A percentile compares a stretch with the other conserved stretches of the same genome.
Conservation (phyloP, 2,888 invertebrate species). For the Caenorhabditis sulstoni region DNA sequence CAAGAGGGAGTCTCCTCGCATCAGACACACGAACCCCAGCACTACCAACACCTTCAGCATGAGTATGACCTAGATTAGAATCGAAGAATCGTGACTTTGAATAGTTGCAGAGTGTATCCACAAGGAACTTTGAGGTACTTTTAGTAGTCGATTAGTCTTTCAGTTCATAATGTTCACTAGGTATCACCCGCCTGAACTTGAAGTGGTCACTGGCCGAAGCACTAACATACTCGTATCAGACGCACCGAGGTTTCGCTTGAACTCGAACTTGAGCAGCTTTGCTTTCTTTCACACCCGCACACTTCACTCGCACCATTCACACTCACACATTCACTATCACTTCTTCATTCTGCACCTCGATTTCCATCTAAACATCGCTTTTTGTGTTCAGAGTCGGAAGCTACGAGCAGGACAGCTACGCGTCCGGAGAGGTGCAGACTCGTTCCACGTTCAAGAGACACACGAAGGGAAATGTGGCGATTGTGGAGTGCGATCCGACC, state of each 20-base stretch:
- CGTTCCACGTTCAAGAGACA: slow-evolving; percentile 58
- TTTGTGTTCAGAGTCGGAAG: slow-evolving; percentile 44
- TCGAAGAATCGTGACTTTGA: neutral
- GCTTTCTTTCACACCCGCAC: slow-evolving; percentile 32
- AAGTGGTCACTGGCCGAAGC: slow-evolving; percentile 3
- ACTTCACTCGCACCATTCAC: slow-evolving; percentile 12
- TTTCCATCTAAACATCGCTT: neutral
- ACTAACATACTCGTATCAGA: neutral
- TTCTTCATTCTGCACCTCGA: neutral
- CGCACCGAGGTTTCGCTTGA: neutral
- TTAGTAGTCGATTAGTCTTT: slow-evolving; percentile 2
- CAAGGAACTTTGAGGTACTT: slow-evolving; percentile 47
- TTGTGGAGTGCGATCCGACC: slow-evolving; percentile 82
- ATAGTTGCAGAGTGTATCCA: slow-evolving; percentile 41
- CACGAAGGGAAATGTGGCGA: slow-evolving; percentile 81
- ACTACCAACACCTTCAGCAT: too few species aligned
- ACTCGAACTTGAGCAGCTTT: neutral
- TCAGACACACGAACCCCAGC: too few species aligned
- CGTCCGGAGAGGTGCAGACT: slow-evolving; percentile 48
- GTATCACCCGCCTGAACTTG: neutral
- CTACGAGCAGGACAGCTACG: slow-evolving; percentile 25
- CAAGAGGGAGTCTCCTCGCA: neutral
- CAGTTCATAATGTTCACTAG: neutral
- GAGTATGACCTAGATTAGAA: neutral
- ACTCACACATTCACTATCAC: neutral